These are phyloP conservation scores for Zygogramma bicolorata DNA, from an alignment of 2,888 invertebrate genomes.

Conservation along the genomic window DNA sequence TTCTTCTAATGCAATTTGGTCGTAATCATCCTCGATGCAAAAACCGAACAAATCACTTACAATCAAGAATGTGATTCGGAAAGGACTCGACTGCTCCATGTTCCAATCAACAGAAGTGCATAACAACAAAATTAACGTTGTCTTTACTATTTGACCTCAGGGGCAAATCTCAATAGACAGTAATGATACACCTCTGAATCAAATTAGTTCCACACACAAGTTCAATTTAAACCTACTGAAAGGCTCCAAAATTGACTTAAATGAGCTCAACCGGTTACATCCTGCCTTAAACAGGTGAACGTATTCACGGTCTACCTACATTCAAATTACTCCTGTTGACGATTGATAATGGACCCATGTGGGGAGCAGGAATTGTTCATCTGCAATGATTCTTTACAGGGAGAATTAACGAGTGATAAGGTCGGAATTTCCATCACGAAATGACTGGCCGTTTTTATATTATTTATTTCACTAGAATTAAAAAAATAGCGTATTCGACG, in stretches of 20 bases:
- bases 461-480: no score
- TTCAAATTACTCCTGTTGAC: slow-evolving; percentile 28
- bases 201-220: slow-evolving; percentile 31
- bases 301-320: slow-evolving; percentile 42
- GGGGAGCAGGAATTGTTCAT: slow-evolving; percentile 15
- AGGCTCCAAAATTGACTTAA: slow-evolving; percentile 43
- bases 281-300: slow-evolving; percentile 45
- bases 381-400: background rate
- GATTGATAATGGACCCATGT: slow-evolving; percentile 19
- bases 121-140: background rate
- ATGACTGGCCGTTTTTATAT: no score
- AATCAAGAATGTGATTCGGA: background rate
- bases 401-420: background rate
- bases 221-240: slow-evolving; percentile 40
- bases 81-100: background rate
- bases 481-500: no score
- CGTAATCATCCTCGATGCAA: no score
- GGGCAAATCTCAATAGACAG: slow-evolving; percentile 29
- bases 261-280: slow-evolving; percentile 43
- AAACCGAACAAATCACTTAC: background rate
- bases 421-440: background rate
- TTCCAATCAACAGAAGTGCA: background rate
- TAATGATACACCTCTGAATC: slow-evolving; percentile 39
- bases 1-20: no score
- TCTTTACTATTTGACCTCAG: slow-evolving; percentile 9